These are phyloP conservation scores for Megastigmus dorsalis DNA, from an alignment of 2,888 invertebrate genomes.

Conservation along the genomic window DNA sequence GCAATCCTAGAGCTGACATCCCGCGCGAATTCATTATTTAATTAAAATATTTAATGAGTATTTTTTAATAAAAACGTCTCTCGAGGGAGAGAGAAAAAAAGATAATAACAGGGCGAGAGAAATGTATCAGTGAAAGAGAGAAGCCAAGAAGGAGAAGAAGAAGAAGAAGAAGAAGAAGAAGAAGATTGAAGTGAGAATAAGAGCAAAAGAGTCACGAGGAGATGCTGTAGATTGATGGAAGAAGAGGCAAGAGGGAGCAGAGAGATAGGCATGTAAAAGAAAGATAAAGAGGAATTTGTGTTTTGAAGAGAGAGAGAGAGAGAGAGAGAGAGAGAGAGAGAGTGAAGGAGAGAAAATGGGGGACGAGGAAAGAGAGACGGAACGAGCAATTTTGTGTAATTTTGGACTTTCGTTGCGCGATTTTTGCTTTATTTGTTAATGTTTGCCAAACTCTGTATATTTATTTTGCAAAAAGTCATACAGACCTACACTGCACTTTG, in stretches of 20 bases:
- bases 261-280: conserved; percentile 27
- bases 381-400: conserved; percentile 35
- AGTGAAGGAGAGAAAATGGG: conserved; percentile 32
- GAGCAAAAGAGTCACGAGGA: conserved; percentile 15
- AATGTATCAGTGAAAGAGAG: conserved; percentile 27
- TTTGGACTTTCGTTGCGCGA: conserved; percentile 12
- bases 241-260: conserved; percentile 10
- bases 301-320: conserved; percentile 46
- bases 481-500: background rate
- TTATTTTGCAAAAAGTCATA: conserved; percentile 8
- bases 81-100: conserved; percentile 15
- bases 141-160: too few relatives aligned
- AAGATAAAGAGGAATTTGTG: conserved; percentile 39
- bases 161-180: too few relatives aligned
- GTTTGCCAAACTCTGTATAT: background rate
- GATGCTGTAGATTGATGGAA: conserved; percentile 48
- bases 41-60: conserved; percentile 44
- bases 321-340: conserved; percentile 31
- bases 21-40: conserved; percentile 24
- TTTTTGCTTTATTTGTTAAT: background rate
- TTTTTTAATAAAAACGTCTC: conserved; percentile 38
- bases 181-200: conserved; percentile 45
- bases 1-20: too few relatives aligned
- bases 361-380: background rate
- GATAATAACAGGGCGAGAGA: conserved; percentile 45